phyloP scores from a whole-genome alignment of 2,113 vertebrate genomes.

The Thunnus thynnus region DNA sequence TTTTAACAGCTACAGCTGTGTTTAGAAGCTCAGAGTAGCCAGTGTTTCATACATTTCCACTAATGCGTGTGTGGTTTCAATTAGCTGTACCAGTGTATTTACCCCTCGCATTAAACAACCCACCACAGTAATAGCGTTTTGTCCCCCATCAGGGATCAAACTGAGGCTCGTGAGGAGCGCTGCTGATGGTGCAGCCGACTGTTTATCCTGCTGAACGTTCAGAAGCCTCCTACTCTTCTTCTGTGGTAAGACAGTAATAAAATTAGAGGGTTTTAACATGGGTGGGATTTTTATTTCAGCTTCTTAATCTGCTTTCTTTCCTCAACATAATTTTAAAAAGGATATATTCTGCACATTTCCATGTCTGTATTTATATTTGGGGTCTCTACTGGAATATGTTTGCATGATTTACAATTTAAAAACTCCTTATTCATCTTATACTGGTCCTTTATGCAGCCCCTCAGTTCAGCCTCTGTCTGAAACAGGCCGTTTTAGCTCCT shows the following conservation, averaged over 20 bases:
- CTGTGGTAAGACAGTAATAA: conserved; percentile 16
- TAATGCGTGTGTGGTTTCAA: conserved; percentile 10
- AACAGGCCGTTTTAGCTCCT: too few relatives aligned
- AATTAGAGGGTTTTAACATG: neutral
- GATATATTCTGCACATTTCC: too few relatives aligned
- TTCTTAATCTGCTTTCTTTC: neutral
- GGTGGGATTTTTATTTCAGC: neutral
- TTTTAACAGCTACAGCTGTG: neutral
- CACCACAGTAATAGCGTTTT: conserved; percentile 6
- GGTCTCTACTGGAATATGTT: too few relatives aligned
- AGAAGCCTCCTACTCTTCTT: conserved; percentile 28
- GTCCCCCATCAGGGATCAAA: conserved; percentile 35
- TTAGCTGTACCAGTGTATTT: conserved; percentile 3
- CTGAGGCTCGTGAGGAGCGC: neutral
- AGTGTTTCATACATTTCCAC: conserved; percentile 4
- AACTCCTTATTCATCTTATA: too few relatives aligned
- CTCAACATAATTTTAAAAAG: too few relatives aligned
- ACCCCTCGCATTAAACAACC: conserved; percentile 18
- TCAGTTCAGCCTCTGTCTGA: too few relatives aligned
- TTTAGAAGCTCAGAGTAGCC: neutral
- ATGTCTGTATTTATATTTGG: too few relatives aligned
- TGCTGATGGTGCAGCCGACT: conserved; percentile 45
- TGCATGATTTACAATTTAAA: too few relatives aligned
- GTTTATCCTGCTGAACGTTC: conserved; percentile 6
- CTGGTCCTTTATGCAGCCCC: too few relatives aligned